Evolutionary conservation across 2,888 invertebrate genomes (phyloP).

Genomic region (Anorthoa munda): DNA sequence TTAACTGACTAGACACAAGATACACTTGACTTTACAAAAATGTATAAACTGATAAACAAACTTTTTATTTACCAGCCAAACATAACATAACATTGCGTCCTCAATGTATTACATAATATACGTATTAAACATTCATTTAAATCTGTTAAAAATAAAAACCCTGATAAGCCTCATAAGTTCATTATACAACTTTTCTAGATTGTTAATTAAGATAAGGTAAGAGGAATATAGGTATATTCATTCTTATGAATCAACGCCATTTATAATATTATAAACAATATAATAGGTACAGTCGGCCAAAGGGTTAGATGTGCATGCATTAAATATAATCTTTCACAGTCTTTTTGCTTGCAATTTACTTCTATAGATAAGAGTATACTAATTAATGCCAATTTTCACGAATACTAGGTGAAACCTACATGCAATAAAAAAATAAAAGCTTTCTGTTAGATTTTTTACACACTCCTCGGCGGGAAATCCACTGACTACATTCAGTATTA

Average conservation of each 20-base stretch:
- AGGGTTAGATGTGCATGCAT: background rate
- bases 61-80: conserved; percentile 1
- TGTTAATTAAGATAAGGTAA: conserved; percentile 39
- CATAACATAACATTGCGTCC: background rate
- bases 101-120: background rate
- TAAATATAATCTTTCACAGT: background rate
- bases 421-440: too few relatives aligned
- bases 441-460: too few relatives aligned
- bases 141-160: conserved; percentile 29
- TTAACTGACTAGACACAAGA: conserved; percentile 3
- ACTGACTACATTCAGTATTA: too few relatives aligned
- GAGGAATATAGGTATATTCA: conserved; percentile 13
- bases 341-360: background rate
- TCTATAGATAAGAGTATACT: too few relatives aligned
- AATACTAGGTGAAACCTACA: too few relatives aligned
- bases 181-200: conserved; percentile 40
- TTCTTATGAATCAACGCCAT: conserved; percentile 23
- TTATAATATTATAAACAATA: conserved; percentile 30
- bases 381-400: too few relatives aligned
- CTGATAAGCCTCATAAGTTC: conserved; percentile 19
- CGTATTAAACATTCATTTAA: conserved; percentile 18
- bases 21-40: background rate
- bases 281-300: conserved; percentile 8
- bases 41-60: conserved; percentile 12
- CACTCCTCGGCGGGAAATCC: too few relatives aligned